Percentiles rank a stretch among this genome's conserved stretches.
Evolutionary conservation across 2,113 vertebrate genomes (phyloP).

Genomic region (Accipiter cooperii): DNA sequence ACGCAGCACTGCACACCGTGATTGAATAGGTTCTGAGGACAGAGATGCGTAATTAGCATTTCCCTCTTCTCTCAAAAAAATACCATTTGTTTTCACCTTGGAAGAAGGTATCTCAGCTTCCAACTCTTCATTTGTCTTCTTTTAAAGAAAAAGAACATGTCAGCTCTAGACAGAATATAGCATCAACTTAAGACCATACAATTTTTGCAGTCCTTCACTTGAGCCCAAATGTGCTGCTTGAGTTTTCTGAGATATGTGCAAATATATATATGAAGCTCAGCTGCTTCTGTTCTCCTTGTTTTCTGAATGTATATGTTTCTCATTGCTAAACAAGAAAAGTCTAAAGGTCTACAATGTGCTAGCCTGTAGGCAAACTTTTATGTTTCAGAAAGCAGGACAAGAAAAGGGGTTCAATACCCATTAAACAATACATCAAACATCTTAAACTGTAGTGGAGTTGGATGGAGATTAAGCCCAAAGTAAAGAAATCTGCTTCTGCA

Average conservation of each 20-base stretch:
- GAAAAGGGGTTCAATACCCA: background rate
- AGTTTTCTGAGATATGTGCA: background rate
- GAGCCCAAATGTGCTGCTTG: background rate
- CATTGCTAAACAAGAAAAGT: background rate
- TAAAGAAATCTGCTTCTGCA: background rate
- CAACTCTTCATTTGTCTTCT: background rate
- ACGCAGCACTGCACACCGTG: constrained; percentile 92
- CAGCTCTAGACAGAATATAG: background rate
- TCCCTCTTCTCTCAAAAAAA: background rate
- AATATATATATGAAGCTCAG: background rate
- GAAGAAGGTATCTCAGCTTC: background rate
- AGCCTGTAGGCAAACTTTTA: background rate
- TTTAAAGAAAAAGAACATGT: background rate
- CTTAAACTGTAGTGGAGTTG: background rate
- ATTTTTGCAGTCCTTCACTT: background rate
- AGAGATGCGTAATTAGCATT: background rate
- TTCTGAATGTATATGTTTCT: background rate
- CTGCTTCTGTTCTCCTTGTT: background rate
- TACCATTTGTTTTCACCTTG: background rate
- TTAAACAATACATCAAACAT: background rate
- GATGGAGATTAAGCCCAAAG: background rate
- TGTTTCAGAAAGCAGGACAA: background rate
- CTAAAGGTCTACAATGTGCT: background rate
- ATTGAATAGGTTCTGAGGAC: constrained; percentile 89
- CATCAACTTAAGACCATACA: background rate